These are phyloP conservation scores for Agrochola litura DNA, from an alignment of 2,888 invertebrate genomes.

Conservation along the genomic window DNA sequence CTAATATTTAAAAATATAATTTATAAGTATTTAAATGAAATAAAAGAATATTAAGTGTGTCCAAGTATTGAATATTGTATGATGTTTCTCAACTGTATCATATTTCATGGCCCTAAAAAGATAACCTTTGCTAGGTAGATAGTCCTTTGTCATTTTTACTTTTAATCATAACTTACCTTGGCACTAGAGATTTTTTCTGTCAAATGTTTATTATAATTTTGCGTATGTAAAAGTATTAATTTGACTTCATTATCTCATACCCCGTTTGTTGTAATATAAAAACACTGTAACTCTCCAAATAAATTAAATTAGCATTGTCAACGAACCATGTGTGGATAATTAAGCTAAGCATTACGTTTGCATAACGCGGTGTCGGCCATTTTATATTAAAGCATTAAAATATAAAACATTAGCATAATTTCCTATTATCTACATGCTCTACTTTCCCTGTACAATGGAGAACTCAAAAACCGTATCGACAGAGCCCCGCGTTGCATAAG, in stretches of 20 bases:
- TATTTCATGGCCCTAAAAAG: not conserved
- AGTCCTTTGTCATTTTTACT: not conserved
- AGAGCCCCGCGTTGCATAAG: conserved; percentile 62
- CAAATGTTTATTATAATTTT: not conserved
- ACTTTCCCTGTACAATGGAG: conserved; percentile 75
- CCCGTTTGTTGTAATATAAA: conserved; percentile 5
- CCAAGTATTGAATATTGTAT: not conserved
- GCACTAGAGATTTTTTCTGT: not conserved
- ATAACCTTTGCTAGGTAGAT: not conserved
- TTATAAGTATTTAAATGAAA: no score
- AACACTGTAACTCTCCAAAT: conserved; percentile 28
- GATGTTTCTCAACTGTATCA: not conserved
- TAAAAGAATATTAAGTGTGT: no score
- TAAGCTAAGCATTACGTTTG: conserved; percentile 51
- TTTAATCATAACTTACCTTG: not conserved
- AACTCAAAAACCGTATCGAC: conserved; percentile 69
- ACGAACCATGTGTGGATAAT: conserved; percentile 52
- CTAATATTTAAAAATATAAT: no score
- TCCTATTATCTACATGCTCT: conserved; percentile 73
- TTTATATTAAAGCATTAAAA: conserved; percentile 51
- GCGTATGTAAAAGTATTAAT: not conserved
- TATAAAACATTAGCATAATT: conserved; percentile 66
- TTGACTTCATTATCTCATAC: conserved; percentile 3
- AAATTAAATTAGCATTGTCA: conserved; percentile 51
- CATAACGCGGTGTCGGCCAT: conserved; percentile 42